Percentiles rank a stretch among this genome's conserved stretches.
phyloP scores from a whole-genome alignment of 1,140 invertebrate species.

The Nilaparvata lugens region DNA sequence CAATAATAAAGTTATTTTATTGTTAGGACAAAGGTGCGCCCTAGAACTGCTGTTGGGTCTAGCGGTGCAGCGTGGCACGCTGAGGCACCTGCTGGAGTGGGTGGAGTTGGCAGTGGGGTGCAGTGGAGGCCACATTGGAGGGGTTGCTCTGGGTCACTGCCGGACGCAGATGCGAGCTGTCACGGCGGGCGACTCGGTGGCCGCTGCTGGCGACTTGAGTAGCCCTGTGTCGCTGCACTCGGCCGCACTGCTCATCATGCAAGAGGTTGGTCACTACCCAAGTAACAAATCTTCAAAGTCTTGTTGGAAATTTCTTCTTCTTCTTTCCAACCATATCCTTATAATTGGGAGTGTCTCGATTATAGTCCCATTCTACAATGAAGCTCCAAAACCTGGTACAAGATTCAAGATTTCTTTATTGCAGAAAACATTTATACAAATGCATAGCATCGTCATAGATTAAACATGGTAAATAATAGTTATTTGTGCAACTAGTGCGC shows the following conservation, averaged over 20 bases:
- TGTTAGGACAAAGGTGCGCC: slow-evolving; percentile 38
- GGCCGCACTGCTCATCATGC: slow-evolving; percentile 44
- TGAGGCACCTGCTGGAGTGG: slow-evolving; percentile 53
- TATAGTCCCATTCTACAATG: no score
- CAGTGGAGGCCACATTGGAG: slow-evolving; percentile 20
- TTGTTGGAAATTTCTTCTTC: no score
- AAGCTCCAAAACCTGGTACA: no score
- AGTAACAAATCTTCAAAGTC: no score
- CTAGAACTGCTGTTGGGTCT: slow-evolving; percentile 48
- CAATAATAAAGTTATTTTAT: no score
- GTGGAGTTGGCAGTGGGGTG: slow-evolving; percentile 47
- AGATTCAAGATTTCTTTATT: no score
- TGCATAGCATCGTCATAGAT: no score
- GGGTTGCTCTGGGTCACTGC: neutral
- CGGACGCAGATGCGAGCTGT: slow-evolving; percentile 2
- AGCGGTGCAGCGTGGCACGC: slow-evolving; percentile 50
- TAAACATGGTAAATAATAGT: no score
- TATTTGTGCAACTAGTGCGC: no score
- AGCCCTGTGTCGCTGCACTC: slow-evolving; percentile 38
- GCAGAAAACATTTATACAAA: no score
- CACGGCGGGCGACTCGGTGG: neutral
- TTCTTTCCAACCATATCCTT: no score
- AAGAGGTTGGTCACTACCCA: slow-evolving; percentile 45
- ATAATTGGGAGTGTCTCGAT: no score
- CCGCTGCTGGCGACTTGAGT: neutral